A percentile compares a stretch with the other conserved stretches of the same genome.
phyloP scores from a whole-genome alignment of 1,140 invertebrate species.

The Drosophila repletoides region DNA sequence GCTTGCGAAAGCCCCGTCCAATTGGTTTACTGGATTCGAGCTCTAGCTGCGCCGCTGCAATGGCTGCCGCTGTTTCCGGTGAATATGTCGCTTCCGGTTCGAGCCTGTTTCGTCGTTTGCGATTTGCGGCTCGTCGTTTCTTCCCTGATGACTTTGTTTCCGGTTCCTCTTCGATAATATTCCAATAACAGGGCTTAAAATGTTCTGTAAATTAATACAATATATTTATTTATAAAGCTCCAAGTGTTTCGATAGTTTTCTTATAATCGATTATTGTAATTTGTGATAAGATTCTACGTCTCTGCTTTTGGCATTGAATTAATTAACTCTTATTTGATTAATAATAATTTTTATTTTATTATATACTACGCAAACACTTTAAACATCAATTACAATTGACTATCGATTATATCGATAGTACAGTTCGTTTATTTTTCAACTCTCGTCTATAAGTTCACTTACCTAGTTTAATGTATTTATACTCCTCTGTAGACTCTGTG shows the following conservation, averaged over 20 bases:
- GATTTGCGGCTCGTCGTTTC: conserved; percentile 27
- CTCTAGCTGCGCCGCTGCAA: conserved; percentile 60
- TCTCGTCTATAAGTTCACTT: too few species aligned
- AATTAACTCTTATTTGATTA: too few species aligned
- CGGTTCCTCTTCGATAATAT: conserved; percentile 51
- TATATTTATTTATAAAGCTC: not conserved
- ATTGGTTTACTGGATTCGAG: conserved; percentile 45
- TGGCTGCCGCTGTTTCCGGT: conserved; percentile 65
- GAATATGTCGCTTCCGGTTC: conserved; percentile 42
- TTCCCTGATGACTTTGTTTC: conserved; percentile 35
- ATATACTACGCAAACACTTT: too few species aligned
- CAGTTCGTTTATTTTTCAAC: too few species aligned
- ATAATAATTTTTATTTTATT: too few species aligned
- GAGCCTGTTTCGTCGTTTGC: conserved; percentile 44
- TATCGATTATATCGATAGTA: too few species aligned
- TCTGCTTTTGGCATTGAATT: too few species aligned
- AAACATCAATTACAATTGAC: too few species aligned
- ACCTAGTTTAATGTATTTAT: conserved; percentile 49
- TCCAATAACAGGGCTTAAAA: conserved; percentile 49
- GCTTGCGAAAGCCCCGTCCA: conserved; percentile 24
- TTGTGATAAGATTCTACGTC: too few species aligned
- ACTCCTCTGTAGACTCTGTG: conserved; percentile 38
- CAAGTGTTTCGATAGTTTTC: not conserved
- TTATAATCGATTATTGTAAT: too few species aligned
- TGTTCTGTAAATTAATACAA: conserved; percentile 27